phyloP scores from a whole-genome alignment of 2,888 invertebrate species.

The Sinodicranocentrus sp. region DNA sequence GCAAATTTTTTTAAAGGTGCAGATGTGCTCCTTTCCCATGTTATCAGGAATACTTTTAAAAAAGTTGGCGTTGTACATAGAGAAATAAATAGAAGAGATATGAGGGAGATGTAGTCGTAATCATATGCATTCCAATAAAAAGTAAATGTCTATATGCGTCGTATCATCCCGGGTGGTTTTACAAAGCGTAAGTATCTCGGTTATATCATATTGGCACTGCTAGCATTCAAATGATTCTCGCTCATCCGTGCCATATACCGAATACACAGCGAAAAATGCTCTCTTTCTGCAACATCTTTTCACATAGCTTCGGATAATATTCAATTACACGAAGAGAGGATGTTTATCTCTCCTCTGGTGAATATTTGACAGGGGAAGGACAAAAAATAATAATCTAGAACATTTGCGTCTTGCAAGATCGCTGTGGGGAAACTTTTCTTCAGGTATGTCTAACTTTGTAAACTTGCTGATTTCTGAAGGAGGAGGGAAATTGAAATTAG shows the following conservation, averaged over 20 bases:
- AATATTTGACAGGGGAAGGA: conserved; percentile 2
- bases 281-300: too few relatives aligned
- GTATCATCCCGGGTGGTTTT: too few relatives aligned
- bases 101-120: too few relatives aligned
- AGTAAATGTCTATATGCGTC: too few relatives aligned
- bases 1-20: not conserved
- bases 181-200: too few relatives aligned
- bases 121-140: too few relatives aligned
- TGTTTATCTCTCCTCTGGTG: not conserved
- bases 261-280: too few relatives aligned
- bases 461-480: not conserved
- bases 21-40: not conserved
- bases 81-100: too few relatives aligned
- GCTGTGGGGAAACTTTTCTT: too few relatives aligned
- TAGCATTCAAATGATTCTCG: not conserved
- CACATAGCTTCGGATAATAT: not conserved
- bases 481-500: not conserved
- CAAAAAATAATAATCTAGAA: conserved; percentile 10
- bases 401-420: not conserved
- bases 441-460: not conserved
- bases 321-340: not conserved
- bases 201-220: too few relatives aligned
- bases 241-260: not conserved
- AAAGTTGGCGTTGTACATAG: not conserved
- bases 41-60: not conserved